Evolutionary conservation across 2,888 invertebrate genomes (phyloP), one percentile per base, ranked within the genome.

Genomic region (Linnaemya vulpina): DNA sequence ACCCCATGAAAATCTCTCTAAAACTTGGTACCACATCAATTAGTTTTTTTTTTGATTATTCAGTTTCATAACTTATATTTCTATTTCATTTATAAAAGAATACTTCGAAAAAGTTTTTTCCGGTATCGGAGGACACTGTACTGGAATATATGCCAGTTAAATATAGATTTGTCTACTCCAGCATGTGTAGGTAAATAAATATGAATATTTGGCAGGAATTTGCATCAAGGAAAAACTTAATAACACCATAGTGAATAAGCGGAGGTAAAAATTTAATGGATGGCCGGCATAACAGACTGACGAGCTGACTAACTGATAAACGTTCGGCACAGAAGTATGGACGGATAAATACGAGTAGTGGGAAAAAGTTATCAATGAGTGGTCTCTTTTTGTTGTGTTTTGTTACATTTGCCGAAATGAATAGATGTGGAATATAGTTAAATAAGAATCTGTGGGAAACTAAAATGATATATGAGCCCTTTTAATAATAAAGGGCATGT

Each of bases 161-260:
- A 68, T 38, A 49, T 77, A 49, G 17, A 67, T 20, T 58, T 30
- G 35, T 58, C 17, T 55, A 13, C 38, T 68, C 51, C 17, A 9
- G 25, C 20, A 49, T 17, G 43, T 35, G 51, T 20, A 3, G 30
- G 5, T 51, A 55, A 30, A 55, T 58, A 71, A 76, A 71, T 82
- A 51, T 76, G 58, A 75, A 63, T 76, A 38, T 82, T 82, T 70
- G 62, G 70, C 17, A 22, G 51, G 51, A 62, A 38, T 60, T 10
- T 77, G 49, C 17, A 49, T 58, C 30, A 68, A 20, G 35, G 49
- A 71, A 63, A 62, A 17, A 65, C 49, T 71, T 75, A 70, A 70
- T 83, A 83, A 75, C 63, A 43, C 63, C 35, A 70, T 46, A 75
- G 74, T 53, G 49, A 62, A 73, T 68, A 71, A 80, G 74, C 17